Evolutionary conservation across 1,140 invertebrate species (phyloP), one percentile per base, ranked within the genome.

Genomic region (Sycophila sp.): DNA sequence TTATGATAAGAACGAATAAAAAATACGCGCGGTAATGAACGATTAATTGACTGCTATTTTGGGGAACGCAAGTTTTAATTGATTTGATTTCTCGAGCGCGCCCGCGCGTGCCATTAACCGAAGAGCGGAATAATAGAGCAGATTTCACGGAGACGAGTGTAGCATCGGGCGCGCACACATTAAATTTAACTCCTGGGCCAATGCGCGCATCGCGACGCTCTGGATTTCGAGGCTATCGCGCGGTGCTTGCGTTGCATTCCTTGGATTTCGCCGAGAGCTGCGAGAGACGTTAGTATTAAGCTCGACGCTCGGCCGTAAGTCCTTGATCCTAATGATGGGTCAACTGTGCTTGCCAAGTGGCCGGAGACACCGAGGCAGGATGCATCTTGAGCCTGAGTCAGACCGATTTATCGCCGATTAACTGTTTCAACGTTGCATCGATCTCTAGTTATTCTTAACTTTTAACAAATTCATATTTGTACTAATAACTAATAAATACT

Each of bases 311-410:
- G 4, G n/a, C 32, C 45, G 47, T 15, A 13, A 73, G 80, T 82
- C 80, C 81, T 82, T 82, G 80, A 82, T 81, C 81, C 81, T 82
- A 82, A 82, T 81, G 80, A 78, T 75, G 68, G 80, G 80, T 81
- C 78, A 80, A 77, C 76, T 4, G 26, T 11, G 26, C 74, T 74
- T 80, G 80, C 79, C 79, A 80, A 82, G 78, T 80, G 77, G 75
- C 75, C 69, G 60, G 47, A n/a, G n/a, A 17, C 47, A 36, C 5
- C 15, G 53, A 6, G 28, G 40, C 49, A 58, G 40, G 40, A 59
- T 60, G 19, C 13, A 45, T 19, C 51, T 24, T 19, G 56, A 26
- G 11, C 19, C 7, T n/a, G n/a, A n/a, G n/a, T n/a, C n/a, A n/a
- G n/a, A n/a, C n/a, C n/a, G n/a, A n/a, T n/a, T n/a, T n/a, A n/a